phyloP scores from a whole-genome alignment of 1,140 invertebrate genomes.

The Plectus sambesii region DNA sequence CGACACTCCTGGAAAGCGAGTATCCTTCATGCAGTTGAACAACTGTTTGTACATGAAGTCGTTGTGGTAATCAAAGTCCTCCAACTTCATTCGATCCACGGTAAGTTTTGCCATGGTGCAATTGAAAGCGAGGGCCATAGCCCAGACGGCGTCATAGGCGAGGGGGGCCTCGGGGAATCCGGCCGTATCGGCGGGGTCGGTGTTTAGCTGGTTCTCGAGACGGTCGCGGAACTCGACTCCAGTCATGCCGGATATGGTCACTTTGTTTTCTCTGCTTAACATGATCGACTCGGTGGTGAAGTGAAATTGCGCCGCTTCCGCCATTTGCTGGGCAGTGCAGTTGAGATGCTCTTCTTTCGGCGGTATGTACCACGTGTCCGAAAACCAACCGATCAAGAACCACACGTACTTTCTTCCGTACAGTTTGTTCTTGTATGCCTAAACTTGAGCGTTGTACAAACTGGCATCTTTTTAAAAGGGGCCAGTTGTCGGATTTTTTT shows the following conservation, averaged over 20 bases:
- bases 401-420: slow-evolving; percentile 94
- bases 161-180: slow-evolving; percentile 95
- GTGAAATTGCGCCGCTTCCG: slow-evolving; percentile 81
- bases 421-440: slow-evolving; percentile 73
- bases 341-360: slow-evolving; percentile 74
- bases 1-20: slow-evolving; percentile 91
- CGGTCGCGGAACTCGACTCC: slow-evolving; percentile 35
- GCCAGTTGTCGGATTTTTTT: not conserved
- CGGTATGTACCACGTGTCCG: slow-evolving; percentile 91
- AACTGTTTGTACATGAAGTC: slow-evolving; percentile 85
- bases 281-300: slow-evolving; percentile 94
- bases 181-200: slow-evolving; percentile 43
- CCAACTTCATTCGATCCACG: slow-evolving; percentile 57
- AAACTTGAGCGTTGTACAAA: not conserved
- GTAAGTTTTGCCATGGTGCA: slow-evolving; percentile 64
- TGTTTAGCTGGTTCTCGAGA: slow-evolving; percentile 29
- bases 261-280: slow-evolving; percentile 53
- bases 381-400: slow-evolving; percentile 99
- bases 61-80: slow-evolving; percentile 94
- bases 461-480: not conserved
- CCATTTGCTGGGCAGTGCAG: slow-evolving; percentile 66
- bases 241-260: slow-evolving; percentile 39
- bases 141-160: slow-evolving; percentile 96
- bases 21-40: slow-evolving; percentile 90
- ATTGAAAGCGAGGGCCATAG: slow-evolving; percentile 65